These are phyloP conservation scores for Ischnus inquisitorius DNA, from an alignment of 2,888 invertebrate species.

Conservation along the genomic window DNA sequence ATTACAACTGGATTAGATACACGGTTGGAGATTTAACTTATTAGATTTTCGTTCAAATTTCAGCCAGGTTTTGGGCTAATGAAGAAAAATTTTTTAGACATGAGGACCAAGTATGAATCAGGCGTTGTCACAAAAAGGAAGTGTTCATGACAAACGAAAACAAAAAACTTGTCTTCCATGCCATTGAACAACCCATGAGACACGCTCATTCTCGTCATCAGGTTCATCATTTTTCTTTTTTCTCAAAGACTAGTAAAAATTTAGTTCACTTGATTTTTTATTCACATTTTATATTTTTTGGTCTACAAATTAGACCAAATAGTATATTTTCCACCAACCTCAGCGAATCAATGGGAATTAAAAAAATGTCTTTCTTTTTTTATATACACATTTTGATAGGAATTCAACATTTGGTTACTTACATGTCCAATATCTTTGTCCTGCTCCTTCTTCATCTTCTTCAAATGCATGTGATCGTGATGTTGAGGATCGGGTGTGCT, in stretches of 20 bases:
- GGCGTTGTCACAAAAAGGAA: neutral
- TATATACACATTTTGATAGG: neutral
- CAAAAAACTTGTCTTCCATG: neutral
- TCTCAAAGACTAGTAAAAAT: too few species aligned
- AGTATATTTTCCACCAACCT: neutral
- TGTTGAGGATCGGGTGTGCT: constrained; percentile 91
- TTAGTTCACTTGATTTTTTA: too few species aligned
- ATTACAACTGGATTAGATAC: neutral
- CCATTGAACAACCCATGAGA: neutral
- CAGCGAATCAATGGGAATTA: neutral
- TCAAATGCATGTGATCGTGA: constrained; percentile 90
- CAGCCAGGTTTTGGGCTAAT: too few species aligned
- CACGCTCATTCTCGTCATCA: constrained; percentile 3
- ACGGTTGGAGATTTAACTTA: too few species aligned
- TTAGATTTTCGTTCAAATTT: too few species aligned
- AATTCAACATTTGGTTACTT: constrained; percentile 83
- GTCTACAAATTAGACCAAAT: neutral
- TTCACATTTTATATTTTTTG: neutral
- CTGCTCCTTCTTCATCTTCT: constrained; percentile 90
- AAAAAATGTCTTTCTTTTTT: neutral
- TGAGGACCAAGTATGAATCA: neutral
- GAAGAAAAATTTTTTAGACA: neutral
- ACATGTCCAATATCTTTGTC: constrained; percentile 94
- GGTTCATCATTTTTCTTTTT: neutral
- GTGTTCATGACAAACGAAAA: neutral